These are phyloP conservation scores for Propithecus deckenii DNA, from an alignment of 2,797 vertebrate species.

Conservation along the genomic window DNA sequence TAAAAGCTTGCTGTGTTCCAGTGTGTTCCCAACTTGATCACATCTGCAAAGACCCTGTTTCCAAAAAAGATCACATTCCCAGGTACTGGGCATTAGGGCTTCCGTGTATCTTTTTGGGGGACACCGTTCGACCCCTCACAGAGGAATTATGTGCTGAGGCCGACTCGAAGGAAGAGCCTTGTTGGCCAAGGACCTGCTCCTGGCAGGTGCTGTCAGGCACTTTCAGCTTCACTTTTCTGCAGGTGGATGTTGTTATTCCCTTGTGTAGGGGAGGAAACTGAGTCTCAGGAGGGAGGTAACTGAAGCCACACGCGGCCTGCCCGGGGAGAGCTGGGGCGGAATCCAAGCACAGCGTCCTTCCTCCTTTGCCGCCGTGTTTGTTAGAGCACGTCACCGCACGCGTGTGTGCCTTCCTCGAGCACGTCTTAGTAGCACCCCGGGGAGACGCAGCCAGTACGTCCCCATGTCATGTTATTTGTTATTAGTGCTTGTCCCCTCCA, in stretches of 20 bases:
- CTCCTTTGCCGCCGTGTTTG: background rate
- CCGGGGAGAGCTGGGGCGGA: background rate
- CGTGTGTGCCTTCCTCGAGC: background rate
- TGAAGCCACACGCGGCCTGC: background rate
- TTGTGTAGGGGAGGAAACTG: background rate
- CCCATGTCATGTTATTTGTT: background rate
- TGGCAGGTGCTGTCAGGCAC: too few relatives aligned
- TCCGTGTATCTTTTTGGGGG: background rate
- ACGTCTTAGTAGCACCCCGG: rapidly evolving
- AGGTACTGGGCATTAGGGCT: background rate
- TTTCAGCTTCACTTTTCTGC: background rate
- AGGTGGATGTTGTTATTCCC: background rate
- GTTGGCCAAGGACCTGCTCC: rapidly evolving
- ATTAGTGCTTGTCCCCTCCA: background rate
- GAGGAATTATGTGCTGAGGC: background rate
- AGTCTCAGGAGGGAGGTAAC: background rate
- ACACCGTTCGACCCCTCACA: background rate
- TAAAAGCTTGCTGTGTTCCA: background rate
- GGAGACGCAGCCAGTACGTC: rapidly evolving
- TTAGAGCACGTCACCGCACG: rapidly evolving
- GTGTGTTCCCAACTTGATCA: too few relatives aligned
- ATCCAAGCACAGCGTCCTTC: background rate
- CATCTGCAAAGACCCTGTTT: background rate
- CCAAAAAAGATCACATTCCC: background rate
- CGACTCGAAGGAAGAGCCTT: background rate